Evolutionary conservation across 2,797 vertebrate species (phyloP).

Genomic region (Menidia menidia): DNA sequence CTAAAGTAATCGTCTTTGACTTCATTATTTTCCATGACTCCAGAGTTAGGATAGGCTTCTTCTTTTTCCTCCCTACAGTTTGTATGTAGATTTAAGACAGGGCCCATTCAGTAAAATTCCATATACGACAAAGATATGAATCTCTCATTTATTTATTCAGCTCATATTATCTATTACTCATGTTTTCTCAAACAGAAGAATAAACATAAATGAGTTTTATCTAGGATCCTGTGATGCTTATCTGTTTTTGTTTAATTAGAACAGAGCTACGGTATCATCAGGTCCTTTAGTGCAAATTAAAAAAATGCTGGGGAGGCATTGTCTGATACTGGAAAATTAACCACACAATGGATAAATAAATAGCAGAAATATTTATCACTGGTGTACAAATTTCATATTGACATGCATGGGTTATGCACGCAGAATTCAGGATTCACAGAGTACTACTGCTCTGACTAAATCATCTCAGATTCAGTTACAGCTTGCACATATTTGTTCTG

Average conservation of each 20-base stretch:
- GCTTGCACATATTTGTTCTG: constrained; percentile 34
- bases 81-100: constrained; percentile 7
- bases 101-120: constrained; percentile 5
- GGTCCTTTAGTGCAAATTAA: constrained; percentile 24
- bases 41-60: not conserved
- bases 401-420: constrained; percentile 37
- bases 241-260: constrained; percentile 44
- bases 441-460: constrained; percentile 27
- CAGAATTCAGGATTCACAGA: constrained; percentile 3
- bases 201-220: constrained; percentile 40
- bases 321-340: constrained; percentile 29
- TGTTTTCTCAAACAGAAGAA: constrained; percentile 19
- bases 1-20: constrained; percentile 51
- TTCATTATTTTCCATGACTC: constrained; percentile 48
- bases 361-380: constrained; percentile 19
- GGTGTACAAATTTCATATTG: constrained; percentile 11
- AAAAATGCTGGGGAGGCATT: constrained; percentile 12
- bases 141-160: constrained; percentile 31
- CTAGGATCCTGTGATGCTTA: constrained; percentile 38
- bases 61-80: not conserved
- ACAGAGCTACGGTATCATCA: constrained; percentile 27
- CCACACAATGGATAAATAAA: constrained; percentile 22
- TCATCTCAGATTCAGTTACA: constrained; percentile 36
- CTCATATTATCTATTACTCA: constrained; percentile 28
- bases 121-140: constrained; percentile 11